These are phyloP conservation scores for Clarias magur DNA, from an alignment of 2,113 vertebrate genomes.

Conservation along the genomic window DNA sequence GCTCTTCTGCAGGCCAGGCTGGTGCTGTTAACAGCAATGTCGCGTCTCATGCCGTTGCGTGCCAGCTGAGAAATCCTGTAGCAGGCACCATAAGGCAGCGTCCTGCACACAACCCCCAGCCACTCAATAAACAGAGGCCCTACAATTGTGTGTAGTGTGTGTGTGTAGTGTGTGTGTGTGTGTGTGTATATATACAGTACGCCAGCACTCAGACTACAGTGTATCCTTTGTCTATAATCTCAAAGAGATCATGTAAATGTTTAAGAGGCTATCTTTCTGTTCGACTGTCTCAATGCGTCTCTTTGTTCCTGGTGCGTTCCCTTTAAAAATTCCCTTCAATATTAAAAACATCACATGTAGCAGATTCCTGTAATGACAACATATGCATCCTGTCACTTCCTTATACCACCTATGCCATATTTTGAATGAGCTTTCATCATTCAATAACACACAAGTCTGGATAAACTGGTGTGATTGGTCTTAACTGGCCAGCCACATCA, in stretches of 20 bases:
- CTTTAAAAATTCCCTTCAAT: neutral
- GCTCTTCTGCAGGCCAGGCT: neutral
- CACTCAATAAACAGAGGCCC: slow-evolving; percentile 15
- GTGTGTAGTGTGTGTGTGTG: slow-evolving; percentile 29
- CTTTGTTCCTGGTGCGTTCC: neutral
- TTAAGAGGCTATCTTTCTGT: slow-evolving; percentile 7
- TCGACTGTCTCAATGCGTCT: neutral
- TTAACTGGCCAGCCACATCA: neutral
- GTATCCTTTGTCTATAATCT: slow-evolving; percentile 26
- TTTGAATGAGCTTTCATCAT: neutral
- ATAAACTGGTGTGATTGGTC: neutral
- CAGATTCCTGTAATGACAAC: neutral
- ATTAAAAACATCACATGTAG: neutral
- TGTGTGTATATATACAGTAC: neutral
- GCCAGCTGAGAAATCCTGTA: slow-evolving; percentile 26
- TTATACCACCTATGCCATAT: slow-evolving; percentile 35
- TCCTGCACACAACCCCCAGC: slow-evolving; percentile 14
- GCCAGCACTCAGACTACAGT: slow-evolving; percentile 30
- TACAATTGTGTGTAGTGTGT: neutral
- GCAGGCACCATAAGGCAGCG: neutral
- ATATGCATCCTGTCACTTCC: neutral
- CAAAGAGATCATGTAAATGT: slow-evolving; percentile 26
- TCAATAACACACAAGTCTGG: neutral
- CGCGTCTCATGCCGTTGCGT: slow-evolving; percentile 5
- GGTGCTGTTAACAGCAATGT: neutral